A percentile compares a stretch with the other conserved stretches of the same genome.
phyloP scores from a whole-genome alignment of 2,797 vertebrate species.

The Myotis myotis region DNA sequence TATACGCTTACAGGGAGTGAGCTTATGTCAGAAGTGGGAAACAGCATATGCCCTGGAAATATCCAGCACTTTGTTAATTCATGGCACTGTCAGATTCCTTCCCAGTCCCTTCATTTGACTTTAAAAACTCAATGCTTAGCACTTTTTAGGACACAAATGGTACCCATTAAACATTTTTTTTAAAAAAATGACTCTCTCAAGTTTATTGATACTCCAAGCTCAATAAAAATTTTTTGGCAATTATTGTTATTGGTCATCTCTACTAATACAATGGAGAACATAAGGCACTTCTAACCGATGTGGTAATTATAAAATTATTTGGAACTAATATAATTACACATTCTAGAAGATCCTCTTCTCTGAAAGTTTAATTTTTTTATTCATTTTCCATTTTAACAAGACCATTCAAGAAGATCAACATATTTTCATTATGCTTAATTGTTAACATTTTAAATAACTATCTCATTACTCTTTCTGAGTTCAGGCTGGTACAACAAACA shows the following conservation, averaged over 20 bases:
- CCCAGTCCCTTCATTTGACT: neutral
- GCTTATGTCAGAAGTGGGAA: neutral
- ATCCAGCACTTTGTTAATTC: neutral
- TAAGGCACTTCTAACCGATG: neutral
- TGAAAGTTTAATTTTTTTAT: neutral
- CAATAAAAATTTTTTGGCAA: neutral
- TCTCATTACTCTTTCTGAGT: neutral
- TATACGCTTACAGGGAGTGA: neutral
- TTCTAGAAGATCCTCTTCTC: neutral
- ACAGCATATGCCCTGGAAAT: neutral
- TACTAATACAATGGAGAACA: neutral
- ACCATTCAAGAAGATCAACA: neutral
- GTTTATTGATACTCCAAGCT: neutral
- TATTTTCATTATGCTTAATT: neutral
- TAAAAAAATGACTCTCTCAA: neutral
- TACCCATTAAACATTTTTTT: neutral
- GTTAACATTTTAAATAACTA: slow-evolving; percentile 31
- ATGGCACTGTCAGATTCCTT: neutral
- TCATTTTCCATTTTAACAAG: slow-evolving; percentile 5
- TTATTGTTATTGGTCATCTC: neutral
- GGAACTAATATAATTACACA: neutral
- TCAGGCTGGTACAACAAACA: neutral
- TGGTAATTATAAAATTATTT: neutral
- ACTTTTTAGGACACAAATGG: neutral
- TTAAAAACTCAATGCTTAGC: neutral